Percentiles rank a stretch among this genome's conserved stretches.
Conservation (phyloP, 2,888 invertebrate genomes). For the Drosophila neotestacea region DNA sequence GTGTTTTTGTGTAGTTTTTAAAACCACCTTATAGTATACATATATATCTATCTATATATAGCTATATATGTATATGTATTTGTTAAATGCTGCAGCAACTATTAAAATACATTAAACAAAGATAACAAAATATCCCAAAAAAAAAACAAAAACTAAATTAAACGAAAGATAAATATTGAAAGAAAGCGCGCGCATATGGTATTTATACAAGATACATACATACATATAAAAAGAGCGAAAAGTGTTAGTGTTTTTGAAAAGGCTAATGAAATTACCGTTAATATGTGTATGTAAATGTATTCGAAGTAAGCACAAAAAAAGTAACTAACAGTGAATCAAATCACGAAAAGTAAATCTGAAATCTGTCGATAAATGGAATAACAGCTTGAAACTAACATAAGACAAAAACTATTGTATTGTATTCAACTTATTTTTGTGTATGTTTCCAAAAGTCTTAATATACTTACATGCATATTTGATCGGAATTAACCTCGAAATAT, state of each 20-base stretch:
- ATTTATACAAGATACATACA: constrained; percentile 15
- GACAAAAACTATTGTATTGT: constrained; percentile 25
- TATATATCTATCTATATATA: constrained; percentile 27
- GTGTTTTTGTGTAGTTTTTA: constrained; percentile 74
- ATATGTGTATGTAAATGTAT: constrained; percentile 40
- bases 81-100: constrained; percentile 46
- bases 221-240: constrained; percentile 7
- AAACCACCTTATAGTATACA: constrained; percentile 37
- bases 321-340: constrained; percentile 6
- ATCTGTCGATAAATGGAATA: neutral
- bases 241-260: constrained; percentile 9
- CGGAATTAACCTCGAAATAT: neutral
- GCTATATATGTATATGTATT: constrained; percentile 22
- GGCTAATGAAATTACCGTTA: constrained; percentile 26
- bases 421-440: constrained; percentile 21
- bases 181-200: constrained; percentile 3
- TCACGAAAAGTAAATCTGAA: neutral
- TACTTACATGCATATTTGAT: constrained; percentile 1
- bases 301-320: constrained; percentile 46
- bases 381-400: constrained; percentile 8
- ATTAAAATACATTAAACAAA: constrained; percentile 18
- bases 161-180: constrained; percentile 7
- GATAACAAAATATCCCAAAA: constrained; percentile 11
- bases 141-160: constrained; percentile 2
- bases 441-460: constrained; percentile 1